Evolutionary conservation across 2,888 invertebrate genomes (phyloP), one percentile per base, ranked within the genome.

Genomic region (Polietes domitor): DNA sequence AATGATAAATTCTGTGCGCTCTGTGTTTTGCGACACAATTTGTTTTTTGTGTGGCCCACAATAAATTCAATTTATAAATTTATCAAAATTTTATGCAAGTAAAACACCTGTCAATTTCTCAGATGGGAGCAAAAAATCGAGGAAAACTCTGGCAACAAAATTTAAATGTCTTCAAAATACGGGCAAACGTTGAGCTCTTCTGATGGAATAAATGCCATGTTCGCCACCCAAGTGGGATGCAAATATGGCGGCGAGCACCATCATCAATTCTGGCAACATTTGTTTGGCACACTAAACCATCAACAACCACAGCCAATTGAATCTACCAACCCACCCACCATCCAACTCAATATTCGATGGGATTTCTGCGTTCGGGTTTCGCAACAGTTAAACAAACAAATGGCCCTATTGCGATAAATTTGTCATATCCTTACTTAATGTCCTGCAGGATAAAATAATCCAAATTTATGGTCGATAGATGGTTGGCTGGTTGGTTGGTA

Each of bases 401-500:
- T 86, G 80, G 76, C 78, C 77, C 77, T 86, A 86, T 86, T 85
- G 87, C 88, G 88, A 89, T 89, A 89, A 89, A 89, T 89, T 88
- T 89, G 89, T 89, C 89, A 89, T 88, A 88, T 89, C 88, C 88
- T 87, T 88, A 58, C 88, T 88, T 88, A 88, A 87, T 88, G 88
- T 88, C 88, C 88, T 88, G 81, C 87, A 87, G 87, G 87, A 88
- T 87, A 86, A 86, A 87, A 87, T 88, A 89, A 88, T 88, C 89
- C 88, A 86, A 89, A 89, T 89, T 88, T 88, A 89, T 89, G 87
- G 87, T 87, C 86, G 85, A 86, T 84, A 83, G 86, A 85, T 85
- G 47, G 47, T 84, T 74, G 82, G 72, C 81, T 80, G 78, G 24
- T n/a, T n/a, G 15, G 24, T 68, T 24, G 26, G 37, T 53, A 63